Percentiles rank a stretch among this genome's conserved stretches.
Evolutionary conservation across 1,140 invertebrate species (phyloP).

Genomic region (Drosophila lacteicornis): DNA sequence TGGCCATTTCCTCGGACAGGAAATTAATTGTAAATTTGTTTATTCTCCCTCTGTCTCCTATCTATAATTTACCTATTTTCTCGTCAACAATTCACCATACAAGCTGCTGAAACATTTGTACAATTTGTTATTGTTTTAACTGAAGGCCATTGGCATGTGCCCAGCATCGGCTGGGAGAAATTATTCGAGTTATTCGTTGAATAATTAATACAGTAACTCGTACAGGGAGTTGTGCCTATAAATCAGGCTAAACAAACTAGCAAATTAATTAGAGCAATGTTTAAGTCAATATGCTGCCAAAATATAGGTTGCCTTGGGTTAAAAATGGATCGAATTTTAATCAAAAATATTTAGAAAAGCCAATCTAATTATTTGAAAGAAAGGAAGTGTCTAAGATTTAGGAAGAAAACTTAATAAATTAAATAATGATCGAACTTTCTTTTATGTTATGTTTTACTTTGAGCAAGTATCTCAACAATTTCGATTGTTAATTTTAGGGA

Average conservation of each 20-base stretch:
- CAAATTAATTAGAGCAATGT: neutral
- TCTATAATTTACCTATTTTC: conserved; percentile 25
- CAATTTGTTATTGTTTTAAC: conserved; percentile 21
- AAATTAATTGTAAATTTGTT: conserved; percentile 77
- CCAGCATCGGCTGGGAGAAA: neutral
- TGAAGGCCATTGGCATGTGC: conserved; percentile 1
- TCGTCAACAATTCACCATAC: conserved; percentile 22
- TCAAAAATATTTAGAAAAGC: conserved; percentile 1
- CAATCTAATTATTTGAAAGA: neutral
- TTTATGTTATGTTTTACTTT: neutral
- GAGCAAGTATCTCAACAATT: too few species aligned
- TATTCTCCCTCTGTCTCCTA: conserved; percentile 18
- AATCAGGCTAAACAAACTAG: neutral
- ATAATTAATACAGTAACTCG: conserved; percentile 1
- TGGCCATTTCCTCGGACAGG: conserved; percentile 59
- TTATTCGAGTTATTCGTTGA: conserved; percentile 7
- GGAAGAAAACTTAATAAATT: neutral
- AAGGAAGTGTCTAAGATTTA: neutral
- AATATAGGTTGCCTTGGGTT: conserved; percentile 1
- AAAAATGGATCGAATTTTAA: neutral
- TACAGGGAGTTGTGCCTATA: neutral
- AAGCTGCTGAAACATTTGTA: conserved; percentile 24
- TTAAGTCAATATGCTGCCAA: neutral
- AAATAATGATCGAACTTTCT: neutral
- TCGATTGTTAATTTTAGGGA: too few species aligned